These are phyloP conservation scores for Yasuhikotakia modesta DNA, from an alignment of 2,797 vertebrate species.

Conservation along the genomic window DNA sequence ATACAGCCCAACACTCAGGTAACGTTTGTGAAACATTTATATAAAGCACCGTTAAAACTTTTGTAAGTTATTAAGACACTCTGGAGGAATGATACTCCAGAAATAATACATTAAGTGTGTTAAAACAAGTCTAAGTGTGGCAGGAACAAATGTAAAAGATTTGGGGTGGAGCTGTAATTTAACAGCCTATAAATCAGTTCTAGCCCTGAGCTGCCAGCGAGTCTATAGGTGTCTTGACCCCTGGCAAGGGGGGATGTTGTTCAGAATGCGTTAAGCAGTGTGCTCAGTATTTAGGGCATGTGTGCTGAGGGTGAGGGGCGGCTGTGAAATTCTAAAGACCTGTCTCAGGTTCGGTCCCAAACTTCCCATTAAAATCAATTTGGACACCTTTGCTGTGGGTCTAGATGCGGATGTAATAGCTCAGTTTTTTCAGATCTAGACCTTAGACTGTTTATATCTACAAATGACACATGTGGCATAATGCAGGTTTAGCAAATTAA, in stretches of 20 bases:
- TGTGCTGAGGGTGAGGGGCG: neutral
- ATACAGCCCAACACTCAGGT: neutral
- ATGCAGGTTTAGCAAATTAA: no score
- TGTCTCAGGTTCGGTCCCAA: neutral
- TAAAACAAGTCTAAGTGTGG: neutral
- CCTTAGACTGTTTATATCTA: neutral
- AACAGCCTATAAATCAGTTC: constrained; percentile 9
- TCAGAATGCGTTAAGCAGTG: constrained; percentile 7
- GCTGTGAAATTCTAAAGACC: neutral
- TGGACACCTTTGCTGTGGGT: neutral
- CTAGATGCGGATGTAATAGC: constrained; percentile 7
- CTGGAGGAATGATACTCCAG: neutral
- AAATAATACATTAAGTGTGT: neutral
- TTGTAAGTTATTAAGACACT: neutral
- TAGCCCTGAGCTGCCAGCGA: neutral
- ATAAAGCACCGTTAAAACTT: neutral
- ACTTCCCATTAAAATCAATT: constrained; percentile 25
- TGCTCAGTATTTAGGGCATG: neutral
- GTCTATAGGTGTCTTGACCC: constrained; percentile 17
- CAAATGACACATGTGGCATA: no score
- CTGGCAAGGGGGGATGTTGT: neutral
- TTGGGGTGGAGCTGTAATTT: neutral
- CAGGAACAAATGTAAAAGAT: neutral
- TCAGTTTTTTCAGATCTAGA: constrained; percentile 2
- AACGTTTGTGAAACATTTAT: neutral